phyloP scores from a whole-genome alignment of 2,888 invertebrate species.

The Atrina japonica region DNA sequence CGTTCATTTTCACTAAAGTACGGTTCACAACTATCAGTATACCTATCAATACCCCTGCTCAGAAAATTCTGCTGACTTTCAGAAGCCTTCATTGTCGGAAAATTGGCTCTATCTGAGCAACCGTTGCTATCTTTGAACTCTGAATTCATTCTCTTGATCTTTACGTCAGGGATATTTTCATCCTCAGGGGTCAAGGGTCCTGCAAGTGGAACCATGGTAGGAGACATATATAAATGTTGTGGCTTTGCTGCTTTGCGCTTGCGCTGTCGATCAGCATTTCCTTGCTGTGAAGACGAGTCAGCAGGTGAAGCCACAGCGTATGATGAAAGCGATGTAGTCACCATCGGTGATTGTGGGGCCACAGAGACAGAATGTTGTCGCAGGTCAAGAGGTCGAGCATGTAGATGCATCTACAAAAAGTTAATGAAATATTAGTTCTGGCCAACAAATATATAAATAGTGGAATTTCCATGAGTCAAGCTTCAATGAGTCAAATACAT shows the following conservation, averaged over 20 bases:
- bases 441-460: too few relatives aligned
- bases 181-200: conserved; percentile 6
- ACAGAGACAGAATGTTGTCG: conserved; percentile 1
- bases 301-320: too few relatives aligned
- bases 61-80: neutral
- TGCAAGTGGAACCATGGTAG: conserved; percentile 11
- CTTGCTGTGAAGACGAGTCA: neutral
- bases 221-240: conserved; percentile 17
- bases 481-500: too few relatives aligned
- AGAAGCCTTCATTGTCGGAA: conserved; percentile 1
- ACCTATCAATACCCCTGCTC: neutral
- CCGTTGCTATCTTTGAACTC: conserved; percentile 16
- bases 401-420: conserved; percentile 59
- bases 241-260: conserved; percentile 20
- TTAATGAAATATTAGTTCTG: too few relatives aligned
- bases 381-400: conserved; percentile 56
- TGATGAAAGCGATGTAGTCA: neutral
- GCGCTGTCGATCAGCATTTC: conserved; percentile 1
- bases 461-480: too few relatives aligned
- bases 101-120: conserved; percentile 1
- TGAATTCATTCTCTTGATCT: too few relatives aligned
- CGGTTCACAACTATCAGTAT: neutral
- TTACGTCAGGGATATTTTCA: conserved; percentile 3
- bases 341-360: neutral
- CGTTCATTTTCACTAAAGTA: too few relatives aligned